These are phyloP conservation scores for Temnothorax ravouxi DNA, from an alignment of 2,888 invertebrate species.

Conservation along the genomic window DNA sequence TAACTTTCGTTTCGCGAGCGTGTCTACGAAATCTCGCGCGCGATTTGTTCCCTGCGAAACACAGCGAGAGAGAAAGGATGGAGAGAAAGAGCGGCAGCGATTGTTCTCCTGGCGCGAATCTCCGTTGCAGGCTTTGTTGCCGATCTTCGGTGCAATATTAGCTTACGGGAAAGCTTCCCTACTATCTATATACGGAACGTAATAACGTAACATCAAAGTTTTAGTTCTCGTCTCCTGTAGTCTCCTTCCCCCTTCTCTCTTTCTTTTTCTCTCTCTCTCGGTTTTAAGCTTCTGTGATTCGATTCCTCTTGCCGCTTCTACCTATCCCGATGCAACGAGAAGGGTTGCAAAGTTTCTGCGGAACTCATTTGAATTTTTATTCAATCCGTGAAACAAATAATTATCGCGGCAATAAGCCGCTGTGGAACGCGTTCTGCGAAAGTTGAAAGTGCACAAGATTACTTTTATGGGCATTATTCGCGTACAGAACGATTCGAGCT, in stretches of 20 bases:
- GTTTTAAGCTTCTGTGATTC: constrained; percentile 45
- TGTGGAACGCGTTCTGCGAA: constrained; percentile 43
- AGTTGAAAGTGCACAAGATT: constrained; percentile 56
- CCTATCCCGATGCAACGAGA: constrained; percentile 51
- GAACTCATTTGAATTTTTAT: constrained; percentile 84
- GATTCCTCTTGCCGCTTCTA: constrained; percentile 50
- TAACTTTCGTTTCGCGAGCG: constrained; percentile 27
- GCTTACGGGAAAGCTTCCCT: constrained; percentile 76
- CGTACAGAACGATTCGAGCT: constrained; percentile 25
- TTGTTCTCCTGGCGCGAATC: constrained; percentile 29
- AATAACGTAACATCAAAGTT: constrained; percentile 85
- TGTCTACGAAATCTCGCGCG: constrained; percentile 32
- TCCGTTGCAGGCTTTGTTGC: constrained; percentile 60
- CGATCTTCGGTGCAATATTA: constrained; percentile 74
- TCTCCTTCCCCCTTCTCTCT: not conserved
- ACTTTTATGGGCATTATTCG: constrained; percentile 48
- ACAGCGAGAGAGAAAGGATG: not conserved
- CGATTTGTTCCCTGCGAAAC: constrained; percentile 36
- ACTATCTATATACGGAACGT: constrained; percentile 79
- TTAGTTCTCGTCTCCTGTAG: constrained; percentile 64
- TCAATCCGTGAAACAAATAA: constrained; percentile 84
- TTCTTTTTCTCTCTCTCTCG: not conserved
- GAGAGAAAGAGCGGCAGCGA: not conserved
- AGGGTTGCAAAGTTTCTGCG: constrained; percentile 74
- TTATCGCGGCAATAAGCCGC: constrained; percentile 81